phyloP scores from a whole-genome alignment of 2,888 invertebrate species.

The Entomobrya multifasciata region DNA sequence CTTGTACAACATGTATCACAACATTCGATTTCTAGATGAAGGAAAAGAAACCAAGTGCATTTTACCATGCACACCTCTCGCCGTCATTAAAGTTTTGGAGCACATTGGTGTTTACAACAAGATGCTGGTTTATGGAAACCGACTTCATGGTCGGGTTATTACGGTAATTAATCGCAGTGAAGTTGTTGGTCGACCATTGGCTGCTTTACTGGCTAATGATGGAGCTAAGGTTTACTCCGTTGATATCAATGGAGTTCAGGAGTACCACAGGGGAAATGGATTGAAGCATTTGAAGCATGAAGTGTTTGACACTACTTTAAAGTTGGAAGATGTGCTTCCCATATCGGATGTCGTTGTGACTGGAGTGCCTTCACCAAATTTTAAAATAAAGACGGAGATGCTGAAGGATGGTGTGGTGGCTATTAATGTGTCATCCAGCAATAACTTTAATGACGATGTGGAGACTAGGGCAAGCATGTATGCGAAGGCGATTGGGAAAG shows the following conservation, averaged over 20 bases:
- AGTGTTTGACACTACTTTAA: slow-evolving; percentile 68
- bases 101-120: slow-evolving; percentile 71
- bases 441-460: slow-evolving; percentile 70
- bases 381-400: slow-evolving; percentile 67
- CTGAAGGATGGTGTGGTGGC: slow-evolving; percentile 76
- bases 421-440: slow-evolving; percentile 72
- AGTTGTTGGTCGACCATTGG: slow-evolving; percentile 75
- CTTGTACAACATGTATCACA: slow-evolving; percentile 76
- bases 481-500: slow-evolving; percentile 70
- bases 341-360: slow-evolving; percentile 75
- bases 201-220: slow-evolving; percentile 75
- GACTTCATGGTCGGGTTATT: slow-evolving; percentile 72
- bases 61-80: slow-evolving; percentile 76
- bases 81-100: slow-evolving; percentile 75
- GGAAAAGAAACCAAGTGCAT: slow-evolving; percentile 72
- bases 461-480: slow-evolving; percentile 68
- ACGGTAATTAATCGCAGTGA: slow-evolving; percentile 76
- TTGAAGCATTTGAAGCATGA: slow-evolving; percentile 70
- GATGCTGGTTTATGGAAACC: slow-evolving; percentile 74
- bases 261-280: slow-evolving; percentile 72
- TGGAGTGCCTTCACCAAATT: slow-evolving; percentile 70
- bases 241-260: slow-evolving; percentile 71
- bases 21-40: slow-evolving; percentile 72
- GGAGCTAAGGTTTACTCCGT: slow-evolving; percentile 76
- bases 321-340: slow-evolving; percentile 70